phyloP scores from a whole-genome alignment of 2,888 invertebrate species.

The Arrhopalites spinosus region DNA sequence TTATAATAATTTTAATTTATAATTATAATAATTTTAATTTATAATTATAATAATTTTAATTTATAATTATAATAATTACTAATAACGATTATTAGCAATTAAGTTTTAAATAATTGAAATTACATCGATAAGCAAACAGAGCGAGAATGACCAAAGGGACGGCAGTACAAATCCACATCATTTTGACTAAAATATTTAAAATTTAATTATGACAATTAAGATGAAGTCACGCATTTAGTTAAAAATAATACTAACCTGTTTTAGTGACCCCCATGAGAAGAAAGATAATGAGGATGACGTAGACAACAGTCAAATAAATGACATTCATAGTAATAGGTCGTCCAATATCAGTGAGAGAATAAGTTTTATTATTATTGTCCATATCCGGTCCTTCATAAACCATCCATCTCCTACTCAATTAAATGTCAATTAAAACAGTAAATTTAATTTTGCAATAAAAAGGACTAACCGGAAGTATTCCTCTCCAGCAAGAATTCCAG shows the following conservation, averaged over 20 bases:
- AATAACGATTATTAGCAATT: not conserved
- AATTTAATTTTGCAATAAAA: too few species aligned
- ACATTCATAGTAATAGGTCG: constrained; percentile 5
- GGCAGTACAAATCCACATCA: constrained; percentile 27
- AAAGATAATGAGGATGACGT: constrained; percentile 21
- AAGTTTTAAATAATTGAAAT: not conserved
- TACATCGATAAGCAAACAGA: constrained; percentile 22
- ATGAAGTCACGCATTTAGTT: not conserved
- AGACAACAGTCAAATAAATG: constrained; percentile 14
- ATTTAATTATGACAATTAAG: not conserved
- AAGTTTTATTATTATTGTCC: not conserved
- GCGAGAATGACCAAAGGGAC: constrained; percentile 1
- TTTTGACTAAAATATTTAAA: constrained; percentile 26
- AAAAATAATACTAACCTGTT: constrained; percentile 1
- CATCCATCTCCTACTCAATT: too few species aligned
- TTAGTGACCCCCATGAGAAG: constrained; percentile 7
- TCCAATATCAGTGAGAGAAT: constrained; percentile 6
- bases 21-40: not conserved
- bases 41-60: too few species aligned
- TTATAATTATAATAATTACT: too few species aligned
- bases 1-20: too few species aligned
- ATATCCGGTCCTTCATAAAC: not conserved
- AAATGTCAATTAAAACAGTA: too few species aligned
- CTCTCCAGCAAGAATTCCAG: constrained; percentile 5
- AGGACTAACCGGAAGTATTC: constrained; percentile 31